These are phyloP conservation scores for Antheraea yamamai DNA, from an alignment of 2,888 invertebrate genomes.

Conservation along the genomic window DNA sequence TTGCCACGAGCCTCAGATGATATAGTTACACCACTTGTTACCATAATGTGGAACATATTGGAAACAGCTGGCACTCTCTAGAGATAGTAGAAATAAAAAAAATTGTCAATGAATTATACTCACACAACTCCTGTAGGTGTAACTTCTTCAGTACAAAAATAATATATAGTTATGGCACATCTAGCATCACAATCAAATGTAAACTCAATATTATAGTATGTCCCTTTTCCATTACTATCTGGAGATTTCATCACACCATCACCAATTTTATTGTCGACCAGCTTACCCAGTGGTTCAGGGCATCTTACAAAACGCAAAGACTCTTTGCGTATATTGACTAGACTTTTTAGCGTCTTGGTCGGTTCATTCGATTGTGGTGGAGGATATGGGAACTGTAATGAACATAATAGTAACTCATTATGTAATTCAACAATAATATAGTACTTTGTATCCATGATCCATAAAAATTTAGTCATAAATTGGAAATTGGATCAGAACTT, in stretches of 20 bases:
- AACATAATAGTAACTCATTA: conserved; percentile 15
- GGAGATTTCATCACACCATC: conserved; percentile 81
- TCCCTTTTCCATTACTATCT: conserved; percentile 84
- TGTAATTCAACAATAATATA: too few species aligned
- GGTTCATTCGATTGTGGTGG: conserved; percentile 98
- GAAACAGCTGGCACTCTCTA: too few species aligned
- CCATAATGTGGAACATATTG: too few species aligned
- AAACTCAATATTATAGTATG: conserved; percentile 96
- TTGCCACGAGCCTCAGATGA: too few species aligned
- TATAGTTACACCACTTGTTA: too few species aligned
- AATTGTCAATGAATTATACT: conserved; percentile 58
- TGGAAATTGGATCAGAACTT: too few species aligned
- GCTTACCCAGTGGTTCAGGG: conserved; percentile 84
- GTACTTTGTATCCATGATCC: too few species aligned
- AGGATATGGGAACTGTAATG: conserved; percentile 95
- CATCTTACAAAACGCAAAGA: conserved; percentile 94
- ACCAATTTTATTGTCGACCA: conserved; percentile 76
- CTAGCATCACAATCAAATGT: conserved; percentile 97
- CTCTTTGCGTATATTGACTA: conserved; percentile 98
- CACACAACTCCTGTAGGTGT: conserved; percentile 92
- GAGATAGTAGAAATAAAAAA: background rate
- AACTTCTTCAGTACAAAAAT: conserved; percentile 97
- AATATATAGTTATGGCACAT: conserved; percentile 96
- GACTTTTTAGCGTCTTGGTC: conserved; percentile 96
- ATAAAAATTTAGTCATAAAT: too few species aligned